Evolutionary conservation across 2,888 invertebrate species (phyloP).

Genomic region (Brachyptera putata): DNA sequence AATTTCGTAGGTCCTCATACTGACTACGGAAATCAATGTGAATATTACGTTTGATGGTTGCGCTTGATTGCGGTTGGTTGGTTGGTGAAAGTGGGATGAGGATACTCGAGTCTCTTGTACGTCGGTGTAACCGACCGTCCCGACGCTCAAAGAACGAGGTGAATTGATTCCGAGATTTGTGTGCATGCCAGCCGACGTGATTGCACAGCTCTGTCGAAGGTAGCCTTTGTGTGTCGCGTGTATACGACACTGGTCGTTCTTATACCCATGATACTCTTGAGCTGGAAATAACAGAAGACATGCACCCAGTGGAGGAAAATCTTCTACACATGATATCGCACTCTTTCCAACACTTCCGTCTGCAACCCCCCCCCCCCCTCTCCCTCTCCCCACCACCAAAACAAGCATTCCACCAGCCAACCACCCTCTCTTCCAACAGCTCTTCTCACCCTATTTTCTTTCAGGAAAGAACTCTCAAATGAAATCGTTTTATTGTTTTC

Average conservation of each 20-base stretch:
- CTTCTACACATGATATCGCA: background rate
- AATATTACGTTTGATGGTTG: no score
- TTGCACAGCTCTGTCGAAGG: slow-evolving; percentile 15
- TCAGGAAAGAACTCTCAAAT: slow-evolving; percentile 15
- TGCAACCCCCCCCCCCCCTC: no score
- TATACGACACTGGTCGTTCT: no score
- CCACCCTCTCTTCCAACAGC: no score
- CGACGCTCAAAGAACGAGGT: slow-evolving; percentile 7
- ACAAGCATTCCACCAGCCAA: no score
- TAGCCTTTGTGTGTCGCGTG: slow-evolving; percentile 10
- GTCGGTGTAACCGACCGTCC: background rate
- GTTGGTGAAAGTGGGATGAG: background rate
- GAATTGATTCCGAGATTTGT: slow-evolving; percentile 21
- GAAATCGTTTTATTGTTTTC: slow-evolving; percentile 21
- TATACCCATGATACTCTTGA: no score
- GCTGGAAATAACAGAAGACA: slow-evolving; percentile 5
- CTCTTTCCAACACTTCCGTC: slow-evolving; percentile 8
- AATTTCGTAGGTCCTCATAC: no score
- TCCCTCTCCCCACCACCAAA: no score
- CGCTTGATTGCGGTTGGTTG: background rate
- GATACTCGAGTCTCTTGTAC: no score
- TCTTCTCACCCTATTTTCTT: background rate
- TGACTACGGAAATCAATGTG: no score
- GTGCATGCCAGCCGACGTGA: slow-evolving; percentile 9
- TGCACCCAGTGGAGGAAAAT: background rate